phyloP scores from a whole-genome alignment of 37 sponge, comb jelly and placozoan genomes.

The Chondrilla cf. caribensis region DNA sequence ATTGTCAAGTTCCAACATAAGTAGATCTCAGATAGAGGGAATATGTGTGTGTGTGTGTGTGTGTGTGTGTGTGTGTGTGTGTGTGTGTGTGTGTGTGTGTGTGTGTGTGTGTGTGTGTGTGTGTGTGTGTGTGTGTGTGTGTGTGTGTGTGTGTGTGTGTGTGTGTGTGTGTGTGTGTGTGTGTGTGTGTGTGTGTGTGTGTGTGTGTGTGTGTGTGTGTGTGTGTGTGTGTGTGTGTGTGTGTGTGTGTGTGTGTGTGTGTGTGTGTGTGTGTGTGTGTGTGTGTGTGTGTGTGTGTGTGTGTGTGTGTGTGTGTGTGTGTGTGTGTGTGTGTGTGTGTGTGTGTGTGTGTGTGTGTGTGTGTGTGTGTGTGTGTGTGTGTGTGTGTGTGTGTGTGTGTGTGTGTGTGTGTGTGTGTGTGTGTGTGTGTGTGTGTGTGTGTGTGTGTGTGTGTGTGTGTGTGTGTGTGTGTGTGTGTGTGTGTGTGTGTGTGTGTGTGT shows the following conservation, averaged over 20 bases:
- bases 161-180: neutral
- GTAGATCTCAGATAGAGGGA: too few species aligned
- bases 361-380: conserved; percentile 4
- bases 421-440: conserved; percentile 7
- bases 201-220: conserved; percentile 12
- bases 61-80: conserved; percentile 10
- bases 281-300: conserved; percentile 36
- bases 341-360: conserved; percentile 8
- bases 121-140: neutral
- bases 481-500: conserved; percentile 2
- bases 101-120: neutral
- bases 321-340: conserved; percentile 33
- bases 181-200: neutral
- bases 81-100: conserved; percentile 1
- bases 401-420: conserved; percentile 11
- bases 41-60: too few species aligned
- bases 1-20: too few species aligned
- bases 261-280: neutral
- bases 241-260: conserved; percentile 12
- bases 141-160: neutral
- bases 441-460: conserved; percentile 35
- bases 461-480: conserved; percentile 18
- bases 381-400: conserved; percentile 39
- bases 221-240: neutral
- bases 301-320: conserved; percentile 14